phyloP scores from a whole-genome alignment of 2,113 vertebrate genomes.

The Heptranchias perlo region DNA sequence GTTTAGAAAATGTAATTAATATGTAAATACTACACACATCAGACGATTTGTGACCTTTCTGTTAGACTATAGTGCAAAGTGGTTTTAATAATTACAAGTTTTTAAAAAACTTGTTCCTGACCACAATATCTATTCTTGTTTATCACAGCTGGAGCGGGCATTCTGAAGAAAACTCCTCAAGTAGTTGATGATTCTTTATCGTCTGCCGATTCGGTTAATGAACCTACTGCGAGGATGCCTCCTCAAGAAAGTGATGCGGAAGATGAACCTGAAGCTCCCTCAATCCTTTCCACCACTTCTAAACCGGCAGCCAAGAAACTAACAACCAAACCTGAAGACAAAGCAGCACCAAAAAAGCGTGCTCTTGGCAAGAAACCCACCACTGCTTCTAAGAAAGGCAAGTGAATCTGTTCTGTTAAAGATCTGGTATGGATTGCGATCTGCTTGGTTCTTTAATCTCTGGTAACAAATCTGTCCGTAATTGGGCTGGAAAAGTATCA shows the following conservation, averaged over 20 bases:
- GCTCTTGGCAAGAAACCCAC: constrained; percentile 57
- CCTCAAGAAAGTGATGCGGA: constrained; percentile 47
- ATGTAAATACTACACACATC: not conserved
- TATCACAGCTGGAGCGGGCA: not conserved
- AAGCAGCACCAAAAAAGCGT: constrained; percentile 52
- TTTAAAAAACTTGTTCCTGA: not conserved
- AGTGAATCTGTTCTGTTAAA: not conserved
- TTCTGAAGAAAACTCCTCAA: not conserved
- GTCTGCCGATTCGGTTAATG: not conserved
- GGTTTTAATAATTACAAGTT: not conserved
- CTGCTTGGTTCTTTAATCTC: not conserved
- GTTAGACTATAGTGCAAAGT: not conserved
- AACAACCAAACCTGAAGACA: constrained; percentile 52
- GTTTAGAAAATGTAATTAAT: not conserved
- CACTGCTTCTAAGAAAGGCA: constrained; percentile 34
- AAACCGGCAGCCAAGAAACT: constrained; percentile 41
- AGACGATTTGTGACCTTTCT: not conserved
- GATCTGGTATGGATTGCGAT: not conserved
- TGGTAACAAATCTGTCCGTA: not conserved
- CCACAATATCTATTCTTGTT: not conserved
- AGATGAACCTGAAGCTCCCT: not conserved
- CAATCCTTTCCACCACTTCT: constrained; percentile 48
- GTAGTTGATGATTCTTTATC: not conserved
- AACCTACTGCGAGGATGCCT: constrained; percentile 35
- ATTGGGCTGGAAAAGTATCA: not conserved